Base-by-base conservation (phyloP, 2,797 vertebrate genomes). In the Enteromius mattozi region DNA sequence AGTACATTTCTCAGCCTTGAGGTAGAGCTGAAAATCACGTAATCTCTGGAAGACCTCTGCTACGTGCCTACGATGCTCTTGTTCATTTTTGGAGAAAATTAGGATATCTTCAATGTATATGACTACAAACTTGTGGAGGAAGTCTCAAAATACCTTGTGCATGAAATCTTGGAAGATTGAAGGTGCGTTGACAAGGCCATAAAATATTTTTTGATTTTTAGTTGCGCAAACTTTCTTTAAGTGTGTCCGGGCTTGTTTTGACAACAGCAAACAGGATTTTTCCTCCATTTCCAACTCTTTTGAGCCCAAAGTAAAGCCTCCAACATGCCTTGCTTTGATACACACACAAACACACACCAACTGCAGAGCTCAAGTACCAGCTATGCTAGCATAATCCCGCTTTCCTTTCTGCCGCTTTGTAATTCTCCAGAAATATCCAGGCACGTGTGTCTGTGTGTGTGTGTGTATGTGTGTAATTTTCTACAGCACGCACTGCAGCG, bases 341-440 rank as follows among this genome's bases (percentile, higher is more conserved):
- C 66, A 86, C 71, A 80, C 59, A 63, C 75, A 83, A 54, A 78
- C 51, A 84, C 56, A 35, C 87, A 80, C 81, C 82, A 2, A 33
- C 83, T 70, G 54, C 72, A 77, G 74, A 81, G 49, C 87, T 81
- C 45, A 70, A 47, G 47, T 54, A 68, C 56, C 61, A 71, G 68
- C 70, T 84, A 81, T 71, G 76, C 72, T 81, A 56, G 80, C 30
- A 35, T 87, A 88, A 87, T 66, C 63, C 89, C 83, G 75, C 80
- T 90, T 86, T 91, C 83, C 89, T 87, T 85, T 89, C 82, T 80
- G 61, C 27, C 61, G 78, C 90, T 90, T 90, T 93, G 91, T 93
- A 92, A 94, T 92, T 93, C 92, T 90, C 90, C 88, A 86, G 91
- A 93, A 93, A 94, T 93, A 93, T 91, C 78, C 87, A 82, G 65